Conservation (phyloP, 2,888 invertebrate genomes). For the Escarpia spicata region DNA sequence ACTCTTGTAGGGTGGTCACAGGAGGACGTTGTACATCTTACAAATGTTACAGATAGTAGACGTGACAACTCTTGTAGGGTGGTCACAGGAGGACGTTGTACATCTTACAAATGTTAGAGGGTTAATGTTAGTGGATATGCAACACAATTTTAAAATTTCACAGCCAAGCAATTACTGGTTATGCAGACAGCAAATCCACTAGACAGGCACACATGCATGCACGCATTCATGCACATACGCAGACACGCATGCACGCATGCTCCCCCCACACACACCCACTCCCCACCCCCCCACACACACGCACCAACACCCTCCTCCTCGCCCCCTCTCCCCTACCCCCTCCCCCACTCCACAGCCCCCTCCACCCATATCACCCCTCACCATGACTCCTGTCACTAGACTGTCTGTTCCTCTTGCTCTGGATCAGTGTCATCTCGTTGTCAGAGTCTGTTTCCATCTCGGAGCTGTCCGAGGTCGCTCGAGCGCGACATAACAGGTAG, state of each 20-base stretch:
- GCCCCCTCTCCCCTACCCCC: too few relatives aligned
- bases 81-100: too few relatives aligned
- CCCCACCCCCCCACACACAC: background rate
- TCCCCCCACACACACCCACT: too few relatives aligned
- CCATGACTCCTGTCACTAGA: slow-evolving; percentile 61
- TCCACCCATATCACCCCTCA: slow-evolving; percentile 32
- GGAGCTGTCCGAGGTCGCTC: slow-evolving; percentile 55
- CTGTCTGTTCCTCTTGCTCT: slow-evolving; percentile 47
- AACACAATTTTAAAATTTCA: background rate
- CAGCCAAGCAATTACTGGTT: background rate
- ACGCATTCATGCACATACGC: background rate
- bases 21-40: too few relatives aligned
- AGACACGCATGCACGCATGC: background rate
- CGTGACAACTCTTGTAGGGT: too few relatives aligned
- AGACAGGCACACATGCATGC: background rate
- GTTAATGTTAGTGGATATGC: background rate
- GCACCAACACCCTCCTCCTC: background rate
- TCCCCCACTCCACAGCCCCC: background rate
- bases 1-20: too few relatives aligned
- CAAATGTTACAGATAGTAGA: too few relatives aligned
- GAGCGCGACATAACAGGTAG: slow-evolving; percentile 53
- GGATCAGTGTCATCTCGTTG: slow-evolving; percentile 63
- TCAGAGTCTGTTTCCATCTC: slow-evolving; percentile 63
- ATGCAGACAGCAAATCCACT: background rate
- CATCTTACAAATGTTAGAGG: background rate